Conservation (phyloP, 1,140 invertebrate species). For the Bombus sylvicola region DNA sequence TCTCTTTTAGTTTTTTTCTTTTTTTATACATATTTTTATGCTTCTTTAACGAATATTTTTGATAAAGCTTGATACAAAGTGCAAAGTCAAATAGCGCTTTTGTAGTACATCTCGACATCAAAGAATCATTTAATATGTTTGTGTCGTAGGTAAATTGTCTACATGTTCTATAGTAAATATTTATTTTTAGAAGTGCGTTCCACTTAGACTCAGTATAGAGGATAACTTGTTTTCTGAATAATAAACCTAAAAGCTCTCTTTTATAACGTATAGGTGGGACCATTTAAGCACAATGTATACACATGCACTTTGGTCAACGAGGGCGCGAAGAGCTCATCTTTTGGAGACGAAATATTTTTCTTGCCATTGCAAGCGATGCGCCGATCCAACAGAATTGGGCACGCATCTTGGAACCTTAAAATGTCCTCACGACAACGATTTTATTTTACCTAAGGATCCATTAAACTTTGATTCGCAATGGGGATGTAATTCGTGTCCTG, state of each 20-base stretch:
- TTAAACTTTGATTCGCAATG: slow-evolving; percentile 88
- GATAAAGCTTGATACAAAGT: no score
- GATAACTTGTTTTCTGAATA: neutral
- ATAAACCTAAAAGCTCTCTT: neutral
- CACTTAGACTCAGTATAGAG: neutral
- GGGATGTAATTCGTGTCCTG: slow-evolving; percentile 88
- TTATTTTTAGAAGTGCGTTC: neutral
- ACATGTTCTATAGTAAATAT: no score
- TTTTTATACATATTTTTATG: neutral
- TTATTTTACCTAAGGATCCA: slow-evolving; percentile 87
- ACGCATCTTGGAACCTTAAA: slow-evolving; percentile 89
- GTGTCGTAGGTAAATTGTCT: no score
- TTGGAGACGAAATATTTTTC: slow-evolving; percentile 91
- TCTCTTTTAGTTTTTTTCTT: neutral
- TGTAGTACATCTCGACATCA: no score
- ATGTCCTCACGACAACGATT: slow-evolving; percentile 86
- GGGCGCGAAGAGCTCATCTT: slow-evolving; percentile 90
- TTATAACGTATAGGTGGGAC: slow-evolving; percentile 81
- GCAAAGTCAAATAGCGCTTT: no score
- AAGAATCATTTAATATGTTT: no score
- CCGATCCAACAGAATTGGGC: slow-evolving; percentile 90
- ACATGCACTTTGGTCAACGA: slow-evolving; percentile 92
- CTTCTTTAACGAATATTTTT: neutral
- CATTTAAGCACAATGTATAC: slow-evolving; percentile 92
- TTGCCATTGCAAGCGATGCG: slow-evolving; percentile 89